Base-by-base conservation (phyloP, 2,113 vertebrate species). In the Cyprinodon variegatus region DNA sequence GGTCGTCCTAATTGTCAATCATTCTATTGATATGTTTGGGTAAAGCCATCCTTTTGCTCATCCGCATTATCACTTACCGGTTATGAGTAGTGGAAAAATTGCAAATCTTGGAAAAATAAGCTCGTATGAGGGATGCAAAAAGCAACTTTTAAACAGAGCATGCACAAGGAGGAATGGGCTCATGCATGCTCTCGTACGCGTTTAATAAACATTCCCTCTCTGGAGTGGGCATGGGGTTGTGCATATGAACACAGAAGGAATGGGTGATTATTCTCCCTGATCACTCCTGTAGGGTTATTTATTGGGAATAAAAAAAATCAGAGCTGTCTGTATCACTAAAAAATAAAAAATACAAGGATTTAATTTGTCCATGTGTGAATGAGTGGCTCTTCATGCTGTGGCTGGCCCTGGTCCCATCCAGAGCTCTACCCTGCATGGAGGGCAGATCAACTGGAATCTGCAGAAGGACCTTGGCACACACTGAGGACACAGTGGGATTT, bases 401-500 rank as follows among this genome's bases (percentile, higher is more conserved):
- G 76, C 41, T 78, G 71, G 74, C 66, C 60, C 45, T 38, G 39
- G 59, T 68, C 60, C n/a, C 3, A 4, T 37, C 5, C 46, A 2
- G 39, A 38, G 38, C 63, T 43, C 67, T 57, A 61, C 29, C 3
- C 0, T 70, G 72, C 22, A 3, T 61, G 66, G 72, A 79, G 17
- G 72, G 71, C 81, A 81, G 70, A 80, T 70, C 65, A 78, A 74
- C 68, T 67, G 64, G 68, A 86, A 76, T 78, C 60, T 69, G 53
- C 60, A 80, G 29, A 90, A 20, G 50, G 50, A 57, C 73, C 70
- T 78, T 83, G 83, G 74, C 76, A 41, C 22, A 50, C 38, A 15
- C 36, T 0, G 69, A 78, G 82, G 81, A 73, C 83, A 61, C 63
- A 50, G 67, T 61, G 53, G 81, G 83, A 87, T 90, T 90, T 87